phyloP scores from a whole-genome alignment of 1,140 invertebrate species.

The Steinernema khuongi region DNA sequence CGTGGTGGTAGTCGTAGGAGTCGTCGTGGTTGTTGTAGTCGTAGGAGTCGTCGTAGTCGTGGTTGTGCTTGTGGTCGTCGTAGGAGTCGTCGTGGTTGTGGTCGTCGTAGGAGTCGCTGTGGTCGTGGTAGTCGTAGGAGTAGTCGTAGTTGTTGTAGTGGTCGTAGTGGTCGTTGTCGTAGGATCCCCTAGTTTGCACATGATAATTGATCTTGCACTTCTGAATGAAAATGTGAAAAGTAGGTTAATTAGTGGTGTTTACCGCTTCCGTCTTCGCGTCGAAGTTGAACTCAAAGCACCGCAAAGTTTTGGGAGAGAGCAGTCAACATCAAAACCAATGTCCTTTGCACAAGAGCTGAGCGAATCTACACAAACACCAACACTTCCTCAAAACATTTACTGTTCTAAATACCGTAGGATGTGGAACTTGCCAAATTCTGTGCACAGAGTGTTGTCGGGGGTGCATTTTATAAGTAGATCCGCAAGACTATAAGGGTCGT shows the following conservation, averaged over 20 bases:
- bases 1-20: neutral
- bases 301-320: too few relatives aligned
- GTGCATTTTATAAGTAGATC: constrained; percentile 5
- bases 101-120: neutral
- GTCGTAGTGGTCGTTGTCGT: neutral
- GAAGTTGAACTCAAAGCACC: too few relatives aligned
- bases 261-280: too few relatives aligned
- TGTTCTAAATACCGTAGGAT: too few relatives aligned
- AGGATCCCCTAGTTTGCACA: neutral
- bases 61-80: neutral
- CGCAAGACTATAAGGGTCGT: neutral
- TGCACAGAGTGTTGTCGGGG: neutral
- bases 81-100: neutral
- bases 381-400: too few relatives aligned
- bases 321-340: too few relatives aligned
- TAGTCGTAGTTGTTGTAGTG: neutral
- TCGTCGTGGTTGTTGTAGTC: neutral
- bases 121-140: neutral
- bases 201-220: neutral
- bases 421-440: neutral
- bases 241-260: too few relatives aligned
- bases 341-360: too few relatives aligned
- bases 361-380: too few relatives aligned
- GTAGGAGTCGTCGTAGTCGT: neutral
- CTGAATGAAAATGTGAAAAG: neutral